Percentiles rank a stretch among this genome's conserved stretches.
phyloP scores from a whole-genome alignment of 1,140 invertebrate species.

The Andricus grossulariae region DNA sequence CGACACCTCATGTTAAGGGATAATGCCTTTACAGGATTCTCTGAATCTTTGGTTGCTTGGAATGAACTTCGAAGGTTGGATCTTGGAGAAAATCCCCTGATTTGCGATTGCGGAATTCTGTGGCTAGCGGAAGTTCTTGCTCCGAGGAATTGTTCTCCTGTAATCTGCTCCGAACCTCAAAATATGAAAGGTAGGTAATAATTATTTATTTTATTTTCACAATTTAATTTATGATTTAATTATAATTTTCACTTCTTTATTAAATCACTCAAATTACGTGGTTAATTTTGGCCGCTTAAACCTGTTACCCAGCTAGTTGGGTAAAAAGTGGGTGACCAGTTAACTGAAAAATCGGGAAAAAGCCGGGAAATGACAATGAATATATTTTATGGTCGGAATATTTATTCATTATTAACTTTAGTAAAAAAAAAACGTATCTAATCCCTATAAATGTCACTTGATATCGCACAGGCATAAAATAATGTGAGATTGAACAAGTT shows the following conservation, averaged over 20 bases:
- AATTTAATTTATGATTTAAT: not conserved
- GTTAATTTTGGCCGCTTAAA: too few species aligned
- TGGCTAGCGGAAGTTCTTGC: slow-evolving; percentile 88
- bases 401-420: too few species aligned
- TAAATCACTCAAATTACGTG: too few species aligned
- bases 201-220: not conserved
- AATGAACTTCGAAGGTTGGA: slow-evolving; percentile 85
- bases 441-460: too few species aligned
- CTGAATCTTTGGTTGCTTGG: slow-evolving; percentile 86
- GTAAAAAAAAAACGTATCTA: too few species aligned
- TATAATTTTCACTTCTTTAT: not conserved
- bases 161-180: slow-evolving; percentile 85
- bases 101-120: slow-evolving; percentile 87
- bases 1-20: slow-evolving; percentile 85
- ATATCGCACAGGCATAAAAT: too few species aligned
- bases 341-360: too few species aligned
- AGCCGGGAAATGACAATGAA: too few species aligned
- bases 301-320: too few species aligned
- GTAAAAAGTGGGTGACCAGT: too few species aligned
- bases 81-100: slow-evolving; percentile 88
- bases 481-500: too few species aligned
- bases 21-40: slow-evolving; percentile 84
- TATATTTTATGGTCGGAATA: too few species aligned
- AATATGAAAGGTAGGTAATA: slow-evolving; percentile 75
- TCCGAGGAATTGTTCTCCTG: slow-evolving; percentile 83